Base-by-base conservation (phyloP, 2,113 vertebrate species). In the Callospermophilus lateralis region DNA sequence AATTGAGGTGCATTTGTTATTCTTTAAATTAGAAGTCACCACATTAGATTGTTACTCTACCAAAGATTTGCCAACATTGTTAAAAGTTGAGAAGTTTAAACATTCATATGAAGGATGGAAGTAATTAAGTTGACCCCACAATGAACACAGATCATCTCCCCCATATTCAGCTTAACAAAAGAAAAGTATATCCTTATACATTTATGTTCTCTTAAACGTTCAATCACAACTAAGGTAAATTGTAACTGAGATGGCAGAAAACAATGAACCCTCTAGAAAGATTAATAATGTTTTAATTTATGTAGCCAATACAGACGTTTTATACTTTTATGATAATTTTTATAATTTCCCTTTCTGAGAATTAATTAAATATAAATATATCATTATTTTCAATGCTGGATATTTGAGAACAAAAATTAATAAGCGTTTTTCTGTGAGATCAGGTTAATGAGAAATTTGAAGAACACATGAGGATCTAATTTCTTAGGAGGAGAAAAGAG, bases 71-170 rank as follows among this genome's bases (percentile, higher is more conserved):
- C 24, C 16, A 93, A 73, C 12, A 73, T 86, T 96, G 85, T 81
- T 68, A 51, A 84, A 87, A 58, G 9, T 95, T 96, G 22, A 93
- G 93, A 97, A 97, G 20, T 91, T 51, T 17, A 79, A 58, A 84
- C 37, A 42, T 34, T 95, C 34, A 72, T 51, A 90, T 2, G 72
- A 96, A 84, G 45, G 2, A 32, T 96, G 63, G 42, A 45, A 94
- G 77, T 86, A 90, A 93, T 97, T 88, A 95, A 8, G 5, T 3
- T 65, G 1, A 94, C 78, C 8, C 80, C 30, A 80, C 76, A 97
- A 94, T 94, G 95, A 97, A 84, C 30, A 90, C 61, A 87, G 45
- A 94, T 53, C 65, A 78, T 84, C 13, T 90, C 4, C 17, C 11
- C 19, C 74, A 28, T 8, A 39, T 61, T 80, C 63, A 73, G 1